Conservation (phyloP, 2,113 vertebrate species). For the Cichladusa arquata region DNA sequence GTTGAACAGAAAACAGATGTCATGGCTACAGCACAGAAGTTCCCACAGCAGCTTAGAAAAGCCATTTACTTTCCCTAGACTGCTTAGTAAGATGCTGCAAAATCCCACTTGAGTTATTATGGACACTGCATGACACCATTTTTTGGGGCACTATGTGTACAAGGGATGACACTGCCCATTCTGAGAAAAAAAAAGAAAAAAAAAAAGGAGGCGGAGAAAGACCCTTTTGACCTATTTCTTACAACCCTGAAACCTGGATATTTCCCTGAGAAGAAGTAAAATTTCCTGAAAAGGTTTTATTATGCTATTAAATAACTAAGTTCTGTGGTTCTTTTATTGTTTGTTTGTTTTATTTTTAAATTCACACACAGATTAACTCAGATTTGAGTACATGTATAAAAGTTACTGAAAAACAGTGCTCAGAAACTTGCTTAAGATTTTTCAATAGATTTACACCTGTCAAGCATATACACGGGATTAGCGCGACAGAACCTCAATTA, state of each 20-base stretch:
- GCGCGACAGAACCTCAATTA: neutral
- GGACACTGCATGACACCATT: neutral
- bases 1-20: neutral
- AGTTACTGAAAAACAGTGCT: neutral
- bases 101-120: neutral
- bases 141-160: neutral
- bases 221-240: neutral
- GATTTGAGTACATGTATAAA: neutral
- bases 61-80: neutral
- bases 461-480: neutral
- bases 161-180: rapidly evolving
- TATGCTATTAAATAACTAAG: neutral
- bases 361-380: neutral
- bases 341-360: too few relatives aligned
- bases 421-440: neutral
- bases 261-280: neutral
- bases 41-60: neutral
- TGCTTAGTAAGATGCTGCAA: neutral
- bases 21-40: neutral
- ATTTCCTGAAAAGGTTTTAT: neutral
- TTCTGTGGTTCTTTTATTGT: neutral
- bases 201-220: neutral
- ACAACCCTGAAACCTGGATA: neutral
- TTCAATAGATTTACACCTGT: neutral
- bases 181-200: neutral